phyloP scores from a whole-genome alignment of 2,113 vertebrate species.

The Desmodus rotundus region DNA sequence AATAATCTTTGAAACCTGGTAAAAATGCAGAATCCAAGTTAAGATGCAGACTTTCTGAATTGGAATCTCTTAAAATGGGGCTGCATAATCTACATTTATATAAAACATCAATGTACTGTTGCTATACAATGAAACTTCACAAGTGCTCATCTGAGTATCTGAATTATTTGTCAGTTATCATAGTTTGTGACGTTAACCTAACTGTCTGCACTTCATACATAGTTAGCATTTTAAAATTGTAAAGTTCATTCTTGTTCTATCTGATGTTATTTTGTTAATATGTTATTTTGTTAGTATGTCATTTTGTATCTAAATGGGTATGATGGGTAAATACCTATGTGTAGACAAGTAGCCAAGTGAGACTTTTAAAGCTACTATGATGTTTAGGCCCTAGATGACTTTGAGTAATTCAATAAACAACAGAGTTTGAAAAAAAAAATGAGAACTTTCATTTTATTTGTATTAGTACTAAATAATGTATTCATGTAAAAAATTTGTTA shows the following conservation, averaged over 20 bases:
- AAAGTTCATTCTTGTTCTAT: background rate
- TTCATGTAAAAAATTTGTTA: background rate
- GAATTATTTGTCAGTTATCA: background rate
- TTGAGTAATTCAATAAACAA: background rate
- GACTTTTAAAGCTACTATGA: background rate
- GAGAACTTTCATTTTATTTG: background rate
- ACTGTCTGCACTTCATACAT: background rate
- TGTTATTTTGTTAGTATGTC: background rate
- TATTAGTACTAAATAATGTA: background rate
- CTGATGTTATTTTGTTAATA: too few species aligned
- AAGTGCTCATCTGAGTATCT: background rate
- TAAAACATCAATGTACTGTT: background rate
- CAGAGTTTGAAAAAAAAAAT: background rate
- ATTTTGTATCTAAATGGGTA: background rate
- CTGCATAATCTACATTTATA: background rate
- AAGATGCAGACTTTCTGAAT: background rate
- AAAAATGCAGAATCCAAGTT: background rate
- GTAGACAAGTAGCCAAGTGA: background rate
- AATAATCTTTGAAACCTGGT: background rate
- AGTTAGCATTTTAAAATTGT: background rate
- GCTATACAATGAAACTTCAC: background rate
- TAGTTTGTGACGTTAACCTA: background rate
- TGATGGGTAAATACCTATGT: background rate
- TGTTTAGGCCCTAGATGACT: background rate
- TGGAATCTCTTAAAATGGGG: background rate